Base-by-base conservation (phyloP, 2,113 vertebrate species). In the Mus spicilegus region DNA sequence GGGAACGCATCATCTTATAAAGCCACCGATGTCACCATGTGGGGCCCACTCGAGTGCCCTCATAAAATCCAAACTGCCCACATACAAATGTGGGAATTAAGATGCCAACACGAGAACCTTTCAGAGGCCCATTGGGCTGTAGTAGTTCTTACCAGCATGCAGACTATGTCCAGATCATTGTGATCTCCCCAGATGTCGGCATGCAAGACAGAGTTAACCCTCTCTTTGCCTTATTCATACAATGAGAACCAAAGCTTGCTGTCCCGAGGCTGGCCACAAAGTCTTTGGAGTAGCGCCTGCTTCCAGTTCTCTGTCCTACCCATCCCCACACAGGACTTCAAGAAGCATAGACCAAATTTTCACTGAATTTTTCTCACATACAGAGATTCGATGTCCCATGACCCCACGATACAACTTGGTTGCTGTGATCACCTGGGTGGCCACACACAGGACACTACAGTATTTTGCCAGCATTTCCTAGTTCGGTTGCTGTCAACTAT, bases 381-480 rank as follows among this genome's bases (percentile, higher is more conserved):
- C 7, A 70, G 76, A 93, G 49, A 88, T 49, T 39, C 30, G 19
- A 63, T 63, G 61, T 65, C 51, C 14, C 1, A 0, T 28, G 75
- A 61, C 70, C 65, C 42, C 0, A 54, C 0, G 7, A 86, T 54
- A 77, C 69, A 77, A 39, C 12, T 12, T 5, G 39, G 28, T 30
- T 42, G 0, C 12, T 20, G 39, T 0, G n/a, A 28, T n/a, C 12
- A 24, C 82, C 26, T n/a, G 20, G n/a, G 1, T 5, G 17, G 58
- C 51, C 5, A 10, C 33, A 33, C 4, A 1, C 0, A 49, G 33
- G 30, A 11, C 0, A 46, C 51, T 63, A 24, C 2, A 63, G 17
- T 6, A 20, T 16, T 1, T 42, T 1, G 10, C 24, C 11, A 46
- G 87, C 61, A 0, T 2, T 12, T 46, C 36, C 30, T 17, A 51